phyloP scores from a whole-genome alignment of 2,888 invertebrate genomes.

The Stictocephala bisonia region DNA sequence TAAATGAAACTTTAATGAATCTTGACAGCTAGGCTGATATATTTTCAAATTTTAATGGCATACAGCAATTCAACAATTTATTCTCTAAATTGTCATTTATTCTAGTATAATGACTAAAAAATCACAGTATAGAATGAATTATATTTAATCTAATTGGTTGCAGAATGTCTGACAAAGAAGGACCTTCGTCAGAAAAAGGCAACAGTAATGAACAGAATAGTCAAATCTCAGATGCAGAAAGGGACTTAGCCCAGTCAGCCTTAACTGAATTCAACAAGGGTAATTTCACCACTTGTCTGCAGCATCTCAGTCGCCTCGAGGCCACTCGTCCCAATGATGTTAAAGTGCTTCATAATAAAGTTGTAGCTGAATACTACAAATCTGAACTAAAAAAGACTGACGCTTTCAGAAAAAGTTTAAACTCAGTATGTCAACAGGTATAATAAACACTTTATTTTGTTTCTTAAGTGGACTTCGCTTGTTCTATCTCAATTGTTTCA shows the following conservation, averaged over 20 bases:
- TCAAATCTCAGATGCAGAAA: constrained; percentile 66
- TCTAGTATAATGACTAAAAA: too few relatives aligned
- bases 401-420: constrained; percentile 75
- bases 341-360: constrained; percentile 85
- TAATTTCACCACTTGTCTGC: constrained; percentile 64
- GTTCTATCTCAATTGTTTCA: too few relatives aligned
- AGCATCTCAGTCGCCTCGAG: constrained; percentile 74
- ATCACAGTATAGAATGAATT: too few relatives aligned
- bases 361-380: constrained; percentile 83
- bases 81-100: too few relatives aligned
- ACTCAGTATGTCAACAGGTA: constrained; percentile 70
- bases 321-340: constrained; percentile 73
- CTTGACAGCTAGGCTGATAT: too few relatives aligned
- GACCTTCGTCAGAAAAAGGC: background rate
- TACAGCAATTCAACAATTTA: too few relatives aligned
- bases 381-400: constrained; percentile 79
- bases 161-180: constrained; percentile 37
- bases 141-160: too few relatives aligned
- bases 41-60: too few relatives aligned
- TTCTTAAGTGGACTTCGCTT: constrained; percentile 31
- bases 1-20: too few relatives aligned
- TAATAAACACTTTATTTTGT: constrained; percentile 32
- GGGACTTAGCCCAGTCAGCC: constrained; percentile 72
- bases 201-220: constrained; percentile 33
- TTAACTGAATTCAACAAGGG: constrained; percentile 70